phyloP scores from a whole-genome alignment of 2,888 invertebrate species.

The Chrysolina americana region DNA sequence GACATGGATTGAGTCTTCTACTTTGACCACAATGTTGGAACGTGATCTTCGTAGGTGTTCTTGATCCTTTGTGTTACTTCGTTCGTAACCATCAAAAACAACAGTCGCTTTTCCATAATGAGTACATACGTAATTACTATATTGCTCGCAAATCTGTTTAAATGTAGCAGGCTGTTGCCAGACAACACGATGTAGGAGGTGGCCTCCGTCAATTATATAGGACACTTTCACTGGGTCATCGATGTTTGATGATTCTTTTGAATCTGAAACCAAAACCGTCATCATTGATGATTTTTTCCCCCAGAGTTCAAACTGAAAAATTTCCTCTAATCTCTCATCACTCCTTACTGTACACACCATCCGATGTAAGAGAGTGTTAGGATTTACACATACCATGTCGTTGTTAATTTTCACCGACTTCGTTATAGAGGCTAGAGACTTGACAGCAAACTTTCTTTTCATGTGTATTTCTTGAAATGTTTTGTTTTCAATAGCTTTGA shows the following conservation, averaged over 20 bases:
- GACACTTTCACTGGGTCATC: constrained; percentile 36
- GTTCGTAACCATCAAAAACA: constrained; percentile 28
- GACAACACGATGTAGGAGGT: constrained; percentile 35
- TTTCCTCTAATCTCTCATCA: constrained; percentile 32
- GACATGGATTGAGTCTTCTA: constrained; percentile 27
- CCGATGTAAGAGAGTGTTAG: constrained; percentile 31
- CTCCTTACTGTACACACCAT: constrained; percentile 33
- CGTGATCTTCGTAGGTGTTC: constrained; percentile 26
- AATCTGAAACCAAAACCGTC: constrained; percentile 41
- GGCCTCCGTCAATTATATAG: constrained; percentile 34
- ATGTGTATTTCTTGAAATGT: constrained; percentile 16
- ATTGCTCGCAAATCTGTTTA: constrained; percentile 29
- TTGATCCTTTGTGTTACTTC: constrained; percentile 22
- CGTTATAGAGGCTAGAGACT: constrained; percentile 18
- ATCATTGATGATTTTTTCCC: constrained; percentile 39
- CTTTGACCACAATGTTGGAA: constrained; percentile 25
- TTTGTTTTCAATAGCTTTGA: constrained; percentile 20
- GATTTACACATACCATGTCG: constrained; percentile 23
- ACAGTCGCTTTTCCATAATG: constrained; percentile 26
- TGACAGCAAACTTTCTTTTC: too few species aligned
- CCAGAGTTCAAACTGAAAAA: constrained; percentile 39
- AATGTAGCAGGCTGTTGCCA: constrained; percentile 31
- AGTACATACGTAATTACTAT: constrained; percentile 23
- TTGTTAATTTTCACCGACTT: constrained; percentile 15
- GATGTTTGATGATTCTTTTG: constrained; percentile 39